Percentiles rank a stretch among this genome's conserved stretches.
Evolutionary conservation across 2,797 vertebrate species (phyloP).

Genomic region (Fistularia tabacaria): DNA sequence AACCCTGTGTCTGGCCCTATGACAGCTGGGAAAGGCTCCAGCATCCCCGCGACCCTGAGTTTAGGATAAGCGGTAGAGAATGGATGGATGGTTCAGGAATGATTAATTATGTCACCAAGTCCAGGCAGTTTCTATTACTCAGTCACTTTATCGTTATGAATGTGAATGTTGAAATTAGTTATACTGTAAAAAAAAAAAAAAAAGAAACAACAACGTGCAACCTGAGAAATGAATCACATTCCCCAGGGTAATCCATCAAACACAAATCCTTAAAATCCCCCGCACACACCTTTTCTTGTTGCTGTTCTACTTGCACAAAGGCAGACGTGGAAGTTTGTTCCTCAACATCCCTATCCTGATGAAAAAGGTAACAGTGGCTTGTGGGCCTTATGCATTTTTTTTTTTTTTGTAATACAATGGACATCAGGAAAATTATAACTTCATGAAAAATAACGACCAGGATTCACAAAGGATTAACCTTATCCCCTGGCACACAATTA

Average conservation of each 20-base stretch:
- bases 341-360: neutral
- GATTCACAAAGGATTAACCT: constrained; percentile 22
- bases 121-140: too few species aligned
- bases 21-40: too few species aligned
- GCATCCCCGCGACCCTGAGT: too few species aligned
- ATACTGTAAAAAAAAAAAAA: neutral
- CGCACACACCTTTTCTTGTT: constrained; percentile 3
- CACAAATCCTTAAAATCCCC: constrained; percentile 4
- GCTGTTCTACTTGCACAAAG: neutral
- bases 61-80: too few species aligned
- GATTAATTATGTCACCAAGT: too few species aligned
- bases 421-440: neutral
- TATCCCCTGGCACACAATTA: constrained; percentile 19
- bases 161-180: neutral
- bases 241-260: constrained; percentile 18
- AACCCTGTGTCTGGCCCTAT: too few species aligned
- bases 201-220: neutral
- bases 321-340: neutral
- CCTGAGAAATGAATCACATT: constrained; percentile 6
- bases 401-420: neutral
- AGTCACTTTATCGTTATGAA: too few species aligned
- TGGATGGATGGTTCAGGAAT: too few species aligned
- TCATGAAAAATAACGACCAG: constrained; percentile 12
- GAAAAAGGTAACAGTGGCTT: constrained; percentile 10
- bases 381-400: constrained; percentile 2